Base-by-base conservation (phyloP, 2,113 vertebrate species). In the Centropus unirufus region DNA sequence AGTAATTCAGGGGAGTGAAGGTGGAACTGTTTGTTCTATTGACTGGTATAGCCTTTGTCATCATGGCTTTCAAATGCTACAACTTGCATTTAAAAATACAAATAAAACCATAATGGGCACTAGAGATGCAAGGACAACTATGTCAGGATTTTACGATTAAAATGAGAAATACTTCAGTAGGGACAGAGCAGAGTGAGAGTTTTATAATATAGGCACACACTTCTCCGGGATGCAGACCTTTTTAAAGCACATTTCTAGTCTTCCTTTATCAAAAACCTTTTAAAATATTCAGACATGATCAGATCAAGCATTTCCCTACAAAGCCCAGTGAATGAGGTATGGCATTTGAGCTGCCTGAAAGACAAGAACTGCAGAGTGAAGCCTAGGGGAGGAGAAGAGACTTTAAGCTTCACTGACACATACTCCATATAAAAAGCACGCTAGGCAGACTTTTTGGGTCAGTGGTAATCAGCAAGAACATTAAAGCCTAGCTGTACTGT, bases 381-480 rank as follows among this genome's bases (percentile, higher is more conserved):
- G 97, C 95, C 96, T 96, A 92, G 89, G 87, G 95, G 90, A 91
- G 67, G 78, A 95, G 94, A 92, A 95, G 90, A 96, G 95, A 96
- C 95, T 97, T 96, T 96, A 97, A 97, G 93, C 96, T 95, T 95
- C 89, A 88, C 82, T 95, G 95, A 93, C 96, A 96, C 82, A 84
- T 54, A 95, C 93, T 91, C 94, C 76, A 64, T 89, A 95, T 95
- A 96, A 97, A 95, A 96, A 73, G 79, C 95, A 95, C 36, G 89
- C 93, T 79, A 96, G 92, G 93, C 87, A 96, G 94, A 93, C 95
- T 96, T 97, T 95, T 96, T 96, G 96, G 95, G 96, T 97, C 96
- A 97, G 62, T 80, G 95, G 89, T 95, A 95, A 97, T 97, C 96
- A 95, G 90, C 82, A 92, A 88, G 90, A 96, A 97, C 87, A 93